Evolutionary conservation across 2,113 vertebrate genomes (phyloP).

Genomic region (Festucalex cinctus): DNA sequence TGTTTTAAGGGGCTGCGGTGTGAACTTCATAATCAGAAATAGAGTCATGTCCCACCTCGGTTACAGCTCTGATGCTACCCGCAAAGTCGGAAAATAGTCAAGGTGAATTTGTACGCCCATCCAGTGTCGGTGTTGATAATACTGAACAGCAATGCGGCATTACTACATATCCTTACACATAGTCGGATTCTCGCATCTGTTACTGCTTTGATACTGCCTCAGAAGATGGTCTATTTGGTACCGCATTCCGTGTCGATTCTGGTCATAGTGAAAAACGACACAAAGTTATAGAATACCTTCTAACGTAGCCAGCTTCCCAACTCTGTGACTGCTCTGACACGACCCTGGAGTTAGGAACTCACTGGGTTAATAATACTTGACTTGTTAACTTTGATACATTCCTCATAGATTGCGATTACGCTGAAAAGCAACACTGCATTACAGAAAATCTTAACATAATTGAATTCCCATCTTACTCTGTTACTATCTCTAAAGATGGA

Average conservation of each 20-base stretch:
- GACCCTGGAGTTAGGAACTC: background rate
- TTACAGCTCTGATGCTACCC: background rate
- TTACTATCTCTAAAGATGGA: too few relatives aligned
- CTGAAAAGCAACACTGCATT: too few relatives aligned
- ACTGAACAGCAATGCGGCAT: background rate
- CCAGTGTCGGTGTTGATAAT: background rate
- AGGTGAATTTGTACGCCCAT: background rate
- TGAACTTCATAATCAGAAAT: slow-evolving; percentile 52
- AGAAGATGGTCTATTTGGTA: background rate
- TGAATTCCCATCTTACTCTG: too few relatives aligned
- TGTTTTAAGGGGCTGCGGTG: slow-evolving; percentile 43
- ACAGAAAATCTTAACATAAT: too few relatives aligned
- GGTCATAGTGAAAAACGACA: background rate
- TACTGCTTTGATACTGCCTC: background rate
- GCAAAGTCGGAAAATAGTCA: background rate
- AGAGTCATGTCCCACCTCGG: slow-evolving; percentile 9
- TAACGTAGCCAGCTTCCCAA: background rate
- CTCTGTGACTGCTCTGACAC: background rate
- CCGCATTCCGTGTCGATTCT: background rate
- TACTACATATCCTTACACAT: background rate
- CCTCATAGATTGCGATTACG: too few relatives aligned
- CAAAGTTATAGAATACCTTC: background rate
- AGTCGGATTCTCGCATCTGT: background rate
- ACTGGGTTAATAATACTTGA: too few relatives aligned
- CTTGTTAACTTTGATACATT: too few relatives aligned